Base-by-base conservation (phyloP, 2,113 vertebrate species). In the Scytalopus superciliaris region DNA sequence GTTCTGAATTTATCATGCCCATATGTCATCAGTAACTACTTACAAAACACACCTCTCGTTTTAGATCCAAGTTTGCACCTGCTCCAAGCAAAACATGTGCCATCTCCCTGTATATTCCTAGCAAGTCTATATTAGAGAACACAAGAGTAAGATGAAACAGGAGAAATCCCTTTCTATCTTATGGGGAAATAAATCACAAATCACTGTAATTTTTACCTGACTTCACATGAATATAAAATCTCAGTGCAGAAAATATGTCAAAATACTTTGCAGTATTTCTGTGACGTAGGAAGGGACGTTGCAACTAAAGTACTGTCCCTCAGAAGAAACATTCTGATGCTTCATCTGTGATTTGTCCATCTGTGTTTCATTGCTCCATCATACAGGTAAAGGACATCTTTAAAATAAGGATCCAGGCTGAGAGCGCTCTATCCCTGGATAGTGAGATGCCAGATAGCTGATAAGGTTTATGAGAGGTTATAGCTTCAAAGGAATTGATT, bases 11-110 rank as follows among this genome's bases (percentile, higher is more conserved):
- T 95, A 79, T 95, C 92, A 68, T 72, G 56, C 83, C 96, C 94
- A 93, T 96, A 96, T 96, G 94, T 64, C 85, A 94, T 40, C 93
- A 95, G 90, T 19, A 96, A 49, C 93, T 92, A 96, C 92, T 95
- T 81, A 90, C 22, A 94, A 94, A 94, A 92, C 83, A 95, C 92
- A 94, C 80, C 83, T 96, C 96, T 96, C 76, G 0, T 94, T 97
- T 96, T 95, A 97, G 96, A 96, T 84, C 79, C 92, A 89, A 92
- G 88, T 93, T 92, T 94, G 83, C 92, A 96, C 96, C 92, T 96
- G 75, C 86, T 95, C 85, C 80, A 80, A 93, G 68, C 72, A 96
- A 95, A 93, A 83, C 90, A 77, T 86, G 94, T 88, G 76, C 83
- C 72, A 68, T 60, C 47, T 87, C 72, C 68, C 47, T 68, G 19